These are phyloP conservation scores for Drosophila sechellia DNA, from an alignment of 1,140 invertebrate species.

Conservation along the genomic window DNA sequence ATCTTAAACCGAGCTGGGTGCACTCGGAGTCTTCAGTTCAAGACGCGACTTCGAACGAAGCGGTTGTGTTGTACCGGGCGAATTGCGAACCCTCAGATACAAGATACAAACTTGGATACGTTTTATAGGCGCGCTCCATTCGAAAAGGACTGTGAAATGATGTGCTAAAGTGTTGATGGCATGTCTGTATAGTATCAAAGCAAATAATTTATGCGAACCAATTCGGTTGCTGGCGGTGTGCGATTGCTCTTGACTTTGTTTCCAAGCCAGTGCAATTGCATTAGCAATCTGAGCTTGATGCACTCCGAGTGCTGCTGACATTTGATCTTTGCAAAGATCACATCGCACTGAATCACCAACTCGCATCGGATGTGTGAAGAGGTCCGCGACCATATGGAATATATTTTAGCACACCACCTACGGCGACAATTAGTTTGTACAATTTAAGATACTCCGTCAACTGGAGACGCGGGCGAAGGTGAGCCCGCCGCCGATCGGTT, in stretches of 20 bases:
- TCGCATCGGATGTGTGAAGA: constrained; percentile 39
- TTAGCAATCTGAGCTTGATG: constrained; percentile 1
- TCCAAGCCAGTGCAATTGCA: constrained; percentile 21
- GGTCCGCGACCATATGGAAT: constrained; percentile 56
- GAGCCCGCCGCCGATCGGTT: constrained; percentile 35
- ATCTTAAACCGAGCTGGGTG: constrained; percentile 76
- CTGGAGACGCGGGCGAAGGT: constrained; percentile 38
- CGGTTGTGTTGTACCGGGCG: constrained; percentile 58
- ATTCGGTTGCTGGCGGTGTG: constrained; percentile 58
- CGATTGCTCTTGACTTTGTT: constrained; percentile 75
- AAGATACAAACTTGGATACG: constrained; percentile 1
- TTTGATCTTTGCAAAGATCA: constrained; percentile 75
- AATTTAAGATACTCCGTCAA: constrained; percentile 34
- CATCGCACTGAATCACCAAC: constrained; percentile 26
- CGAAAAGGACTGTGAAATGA: constrained; percentile 52
- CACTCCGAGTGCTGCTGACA: constrained; percentile 46
- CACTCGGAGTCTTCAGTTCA: constrained; percentile 73
- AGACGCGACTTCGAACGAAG: constrained; percentile 58
- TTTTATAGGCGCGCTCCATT: constrained; percentile 31
- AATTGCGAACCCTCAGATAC: constrained; percentile 8
- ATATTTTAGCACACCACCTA: constrained; percentile 55
- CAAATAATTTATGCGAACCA: constrained; percentile 52
- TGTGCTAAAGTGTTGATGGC: constrained; percentile 48
- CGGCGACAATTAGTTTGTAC: constrained; percentile 47
- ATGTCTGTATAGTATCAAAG: constrained; percentile 35